Base-by-base conservation (phyloP, 2,797 vertebrate genomes). In the Cyclura pinguis region DNA sequence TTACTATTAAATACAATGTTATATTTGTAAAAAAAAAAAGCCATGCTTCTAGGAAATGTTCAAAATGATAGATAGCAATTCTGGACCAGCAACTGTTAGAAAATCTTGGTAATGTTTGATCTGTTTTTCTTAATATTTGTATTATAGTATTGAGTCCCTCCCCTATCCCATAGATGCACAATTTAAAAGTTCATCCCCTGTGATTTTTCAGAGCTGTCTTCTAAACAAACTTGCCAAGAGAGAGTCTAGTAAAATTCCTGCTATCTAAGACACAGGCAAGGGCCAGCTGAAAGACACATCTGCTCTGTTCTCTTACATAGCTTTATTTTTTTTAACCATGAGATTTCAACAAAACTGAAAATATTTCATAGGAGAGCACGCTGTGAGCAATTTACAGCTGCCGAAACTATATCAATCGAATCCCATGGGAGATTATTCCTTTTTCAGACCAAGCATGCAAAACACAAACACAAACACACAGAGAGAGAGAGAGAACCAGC, bases 321-420 rank as follows among this genome's bases (percentile, higher is more conserved):
- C 87, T 93, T 93, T 76, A 16, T 80, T 47, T 42, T 89, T 94
- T 93, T 93, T 90, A 93, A 94, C 91, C 88, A 90, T 84, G 87
- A 94, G 93, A 95, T 95, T 96, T 95, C 64, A 78, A 92, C 3
- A 38, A 93, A 95, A 95, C 94, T 95, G 93, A 95, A 96, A 96
- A 95, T 94, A 95, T 94, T 95, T 94, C 84, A 0, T 86, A 94
- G 93, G 92, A 84, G 85, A 94, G 94, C 95, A 93, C 90, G 94
- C 96, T 95, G 95, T 88, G 94, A 95, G 95, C 91, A 93, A 95
- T 95, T 96, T 95, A 95, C 94, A 95, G 95, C 95, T 96, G 96
- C 95, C 96, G 96, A 96, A 96, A 92, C 88, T 92, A 93, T 96
- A 94, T 91, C 92, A 95, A 94, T 91, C 93, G 89, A 95, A 91